Percentiles rank a stretch among this genome's conserved stretches.
phyloP scores from a whole-genome alignment of 2,888 invertebrate genomes.

The Neoitamus cyanurus region DNA sequence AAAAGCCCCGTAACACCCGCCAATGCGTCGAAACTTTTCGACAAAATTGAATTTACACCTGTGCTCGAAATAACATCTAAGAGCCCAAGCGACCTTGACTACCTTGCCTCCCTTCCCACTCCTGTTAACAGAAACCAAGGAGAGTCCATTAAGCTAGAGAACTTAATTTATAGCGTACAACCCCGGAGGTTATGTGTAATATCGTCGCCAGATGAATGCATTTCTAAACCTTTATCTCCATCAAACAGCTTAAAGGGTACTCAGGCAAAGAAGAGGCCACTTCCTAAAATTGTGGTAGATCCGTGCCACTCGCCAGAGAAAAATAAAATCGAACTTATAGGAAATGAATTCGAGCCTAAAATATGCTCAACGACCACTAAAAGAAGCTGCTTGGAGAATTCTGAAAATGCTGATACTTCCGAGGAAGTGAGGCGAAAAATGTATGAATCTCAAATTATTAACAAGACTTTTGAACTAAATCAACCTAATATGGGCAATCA shows the following conservation, averaged over 20 bases:
- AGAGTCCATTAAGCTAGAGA: not conserved
- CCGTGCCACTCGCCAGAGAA: not conserved
- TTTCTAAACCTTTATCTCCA: not conserved
- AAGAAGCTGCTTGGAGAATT: not conserved
- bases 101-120: conserved; percentile 61
- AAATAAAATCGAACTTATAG: not conserved
- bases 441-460: conserved; percentile 53
- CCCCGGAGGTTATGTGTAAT: not conserved
- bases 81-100: conserved; percentile 56
- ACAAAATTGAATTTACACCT: conserved; percentile 64
- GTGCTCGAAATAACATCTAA: conserved; percentile 53
- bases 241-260: not conserved
- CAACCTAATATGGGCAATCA: not conserved
- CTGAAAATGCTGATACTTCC: not conserved
- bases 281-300: not conserved
- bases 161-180: not conserved
- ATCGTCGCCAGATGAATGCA: conserved; percentile 25
- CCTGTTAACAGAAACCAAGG: conserved; percentile 54
- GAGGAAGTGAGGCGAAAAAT: conserved; percentile 47
- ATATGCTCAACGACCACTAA: not conserved
- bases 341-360: not conserved
- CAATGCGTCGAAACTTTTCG: conserved; percentile 62
- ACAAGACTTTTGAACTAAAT: conserved; percentile 62
- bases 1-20: conserved; percentile 65
- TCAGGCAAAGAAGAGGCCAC: not conserved